Evolutionary conservation across 2,113 vertebrate species (phyloP), one percentile per base, ranked within the genome.

Genomic region (Alligator mississippiensis): DNA sequence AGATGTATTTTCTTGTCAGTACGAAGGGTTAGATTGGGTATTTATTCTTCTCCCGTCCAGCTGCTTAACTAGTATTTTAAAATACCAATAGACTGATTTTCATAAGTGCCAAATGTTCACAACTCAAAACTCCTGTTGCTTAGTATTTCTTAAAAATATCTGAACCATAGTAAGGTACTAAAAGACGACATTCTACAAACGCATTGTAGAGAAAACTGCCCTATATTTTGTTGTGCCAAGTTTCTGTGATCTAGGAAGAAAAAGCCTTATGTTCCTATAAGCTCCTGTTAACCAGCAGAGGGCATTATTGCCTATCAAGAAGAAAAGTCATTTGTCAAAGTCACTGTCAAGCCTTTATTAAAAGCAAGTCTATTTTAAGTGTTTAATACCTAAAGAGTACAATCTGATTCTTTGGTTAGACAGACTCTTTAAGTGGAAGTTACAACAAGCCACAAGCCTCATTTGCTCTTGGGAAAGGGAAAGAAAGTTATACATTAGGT

Each of bases 261-360:
- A 5, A 82, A 79, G 8, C 0, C 54, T 3, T 70, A 28, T 61
- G 77, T 12, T 79, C 34, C 70, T 59, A 9, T n/a, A 76, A 22
- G 12, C 1, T 13, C 84, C 0, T 28, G 70, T 1, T 13, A 90
- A 77, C 95, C 97, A 95, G 97, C 0, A 96, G 97, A 97, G 95
- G 96, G 97, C 97, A 97, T 96, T 14, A 76, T 94, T 82, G 96
- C 74, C 96, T 80, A 83, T 14, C 3, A 16, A 28, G 58, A 90
- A 77, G 84, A 77, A 68, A 8, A 28, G 22, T 4, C 16, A 78
- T 47, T 27, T 0, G 1, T 16, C 87, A 7, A 88, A 2, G 21
- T 30, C 72, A 10, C 81, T 4, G 63, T 66, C 82, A 79, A 27
- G 34, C 59, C 5, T 1, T 12, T 16, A 5, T 24, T n/a, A 1